Base-by-base conservation (phyloP, 1,140 invertebrate genomes). In the Hestina assimilis region DNA sequence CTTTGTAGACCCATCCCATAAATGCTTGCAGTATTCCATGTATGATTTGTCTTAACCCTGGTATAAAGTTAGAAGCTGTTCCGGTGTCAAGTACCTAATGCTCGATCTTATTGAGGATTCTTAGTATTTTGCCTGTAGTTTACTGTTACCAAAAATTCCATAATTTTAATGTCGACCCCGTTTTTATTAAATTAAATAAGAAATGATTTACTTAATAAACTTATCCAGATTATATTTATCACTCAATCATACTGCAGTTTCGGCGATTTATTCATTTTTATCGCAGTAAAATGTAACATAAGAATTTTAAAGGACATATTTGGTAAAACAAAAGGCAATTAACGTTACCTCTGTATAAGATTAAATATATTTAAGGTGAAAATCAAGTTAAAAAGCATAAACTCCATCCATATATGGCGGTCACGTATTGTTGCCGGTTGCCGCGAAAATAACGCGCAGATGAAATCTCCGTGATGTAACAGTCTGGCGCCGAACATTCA, bases 391-490 rank as follows among this genome's bases (percentile, higher is more conserved):
- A 51, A 58, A 56, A 57, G 20, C 40, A 46, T 62, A 56, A 74
- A 72, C 66, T 61, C 61, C 53, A 42, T 38, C 74, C 77, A 69
- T 69, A 80, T 66, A 75, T 57, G 77, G 77, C 40, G 55, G 66
- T 72, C 76, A 79, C 76, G 73, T 77, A 75, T 75, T 75, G 72
- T 75, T 73, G 64, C 66, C 29, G 52, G 72, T 75, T 73, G 64
- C 66, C 29, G 52, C 47, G 28, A 50, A 55, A 56, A 56, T 57
- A 31, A 41, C 46, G 43, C 20, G 40, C 47, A 58, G 59, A 62
- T 62, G 59, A 57, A 75, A 80, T 80, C 75, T 75, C 64, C 35
- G 58, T 59, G 56, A 52, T 66, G 69, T 69, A 66, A 43, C 55
- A 33, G 59, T 41, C 38, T 56, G 59, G 46, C 52, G 58, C 51